Evolutionary conservation across 1,140 invertebrate genomes (phyloP).

Genomic region (Micrasema longulum): DNA sequence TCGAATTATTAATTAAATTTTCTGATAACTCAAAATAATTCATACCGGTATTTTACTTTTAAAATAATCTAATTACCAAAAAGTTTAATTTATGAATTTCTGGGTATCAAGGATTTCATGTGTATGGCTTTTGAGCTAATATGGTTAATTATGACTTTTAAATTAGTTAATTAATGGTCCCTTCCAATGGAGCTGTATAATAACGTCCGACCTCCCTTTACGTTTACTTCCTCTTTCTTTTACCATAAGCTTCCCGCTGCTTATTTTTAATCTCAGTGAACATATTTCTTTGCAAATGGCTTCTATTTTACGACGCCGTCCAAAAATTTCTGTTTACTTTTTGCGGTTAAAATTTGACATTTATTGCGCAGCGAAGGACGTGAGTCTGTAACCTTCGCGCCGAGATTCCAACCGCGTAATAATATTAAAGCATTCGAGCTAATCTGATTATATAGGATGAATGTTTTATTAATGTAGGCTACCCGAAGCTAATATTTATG

Average conservation of each 20-base stretch:
- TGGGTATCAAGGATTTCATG: not conserved
- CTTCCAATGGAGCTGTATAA: constrained; percentile 3
- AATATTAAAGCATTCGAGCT: constrained; percentile 12
- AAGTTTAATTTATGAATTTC: not conserved
- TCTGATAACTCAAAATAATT: no score
- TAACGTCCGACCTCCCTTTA: not conserved
- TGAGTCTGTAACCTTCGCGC: constrained; percentile 21
- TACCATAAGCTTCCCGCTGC: not conserved
- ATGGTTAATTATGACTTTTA: constrained; percentile 1
- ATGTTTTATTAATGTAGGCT: constrained; percentile 14
- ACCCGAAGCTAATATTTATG: constrained; percentile 6
- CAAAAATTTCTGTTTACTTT: constrained; percentile 29
- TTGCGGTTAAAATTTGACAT: constrained; percentile 35
- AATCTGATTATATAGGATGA: constrained; percentile 22
- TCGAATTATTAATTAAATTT: no score
- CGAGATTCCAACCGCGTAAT: constrained; percentile 4
- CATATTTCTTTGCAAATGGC: constrained; percentile 16
- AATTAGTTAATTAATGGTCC: constrained; percentile 17
- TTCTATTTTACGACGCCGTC: constrained; percentile 25
- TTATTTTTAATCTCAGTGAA: constrained; percentile 14
- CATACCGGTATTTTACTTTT: no score
- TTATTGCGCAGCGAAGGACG: constrained; percentile 10
- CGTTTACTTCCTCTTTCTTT: not conserved
- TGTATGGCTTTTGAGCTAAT: not conserved
- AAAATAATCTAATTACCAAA: no score